Conservation (phyloP, 1,140 invertebrate genomes). For the Hirudo medicinalis region DNA sequence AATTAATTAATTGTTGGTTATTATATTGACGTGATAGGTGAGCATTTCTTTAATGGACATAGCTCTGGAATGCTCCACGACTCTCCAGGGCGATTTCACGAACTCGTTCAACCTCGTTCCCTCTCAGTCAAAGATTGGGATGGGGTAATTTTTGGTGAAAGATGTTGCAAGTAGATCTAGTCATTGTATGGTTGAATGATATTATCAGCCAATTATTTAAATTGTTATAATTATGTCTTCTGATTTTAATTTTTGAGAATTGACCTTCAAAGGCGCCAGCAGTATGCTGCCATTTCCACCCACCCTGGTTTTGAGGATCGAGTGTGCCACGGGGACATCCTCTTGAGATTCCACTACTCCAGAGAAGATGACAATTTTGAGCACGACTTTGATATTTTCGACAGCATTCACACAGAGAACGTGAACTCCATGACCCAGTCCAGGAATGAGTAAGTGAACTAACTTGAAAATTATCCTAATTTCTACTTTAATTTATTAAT, state of each 20-base stretch:
- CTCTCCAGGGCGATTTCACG: conserved; percentile 62
- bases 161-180: background rate
- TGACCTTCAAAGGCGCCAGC: conserved; percentile 28
- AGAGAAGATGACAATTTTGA: background rate
- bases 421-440: background rate
- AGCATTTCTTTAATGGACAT: conserved; percentile 64
- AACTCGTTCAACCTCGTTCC: conserved; percentile 47
- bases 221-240: background rate
- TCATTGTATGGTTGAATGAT: background rate
- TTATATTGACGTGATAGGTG: conserved; percentile 44
- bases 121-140: conserved; percentile 32
- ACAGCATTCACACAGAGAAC: no score
- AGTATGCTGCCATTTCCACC: conserved; percentile 48
- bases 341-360: conserved; percentile 58
- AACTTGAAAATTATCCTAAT: background rate
- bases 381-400: no score
- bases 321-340: conserved; percentile 75
- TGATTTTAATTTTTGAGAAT: no score
- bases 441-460: background rate
- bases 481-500: background rate
- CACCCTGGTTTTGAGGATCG: conserved; percentile 76
- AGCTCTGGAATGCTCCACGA: conserved; percentile 61
- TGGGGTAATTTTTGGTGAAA: conserved; percentile 27
- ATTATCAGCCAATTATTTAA: background rate
- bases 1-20: no score